Base-by-base conservation (phyloP, 2,888 invertebrate genomes). In the Acrocera orbiculus region DNA sequence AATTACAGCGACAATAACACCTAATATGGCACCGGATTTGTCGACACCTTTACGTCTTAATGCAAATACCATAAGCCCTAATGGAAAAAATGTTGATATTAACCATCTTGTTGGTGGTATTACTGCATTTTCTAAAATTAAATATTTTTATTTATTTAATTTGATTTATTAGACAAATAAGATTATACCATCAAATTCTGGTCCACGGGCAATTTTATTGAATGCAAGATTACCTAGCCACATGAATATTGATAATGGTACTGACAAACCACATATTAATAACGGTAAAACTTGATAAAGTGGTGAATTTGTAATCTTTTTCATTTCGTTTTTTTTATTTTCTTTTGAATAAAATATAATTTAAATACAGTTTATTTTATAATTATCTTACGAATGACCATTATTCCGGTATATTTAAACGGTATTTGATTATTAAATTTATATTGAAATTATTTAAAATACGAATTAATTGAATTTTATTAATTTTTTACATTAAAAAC, bases 161-260 rank as follows among this genome's bases (percentile, higher is more conserved):
- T 13, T 6, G 15, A 20, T 13, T n/a, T 8, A 30, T 17, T 5
- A 2, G 16, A 5, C 10, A 22, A 2, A 22, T 9, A 3, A 22
- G 2, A 27, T 23, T 13, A 52, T 57, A 70, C 71, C 70, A 48
- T 70, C 71, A 45, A 63, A 62, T 31, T 66, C 65, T 35, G 63
- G 56, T 13, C 22, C 16, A 2, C 23, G n/a, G 16, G 20, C 8
- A 17, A 74, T 56, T 46, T 67, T 69, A 1, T 71, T 67, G 51
- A 76, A 72, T n/a, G 73, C 61, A 43, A 78, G 60, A 56, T 79
- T 79, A 15, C 71, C 66, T 41, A 72, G 65, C 80, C 80, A 81
- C 62, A 81, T 67, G 16, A 76, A 66, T 63, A 80, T 70, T 1
- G 81, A 78, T n/a, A 79, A 46, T 6, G 80, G 80, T 48, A 81